Evolutionary conservation across 2,888 invertebrate genomes (phyloP).

Genomic region (Cabera pusaria): DNA sequence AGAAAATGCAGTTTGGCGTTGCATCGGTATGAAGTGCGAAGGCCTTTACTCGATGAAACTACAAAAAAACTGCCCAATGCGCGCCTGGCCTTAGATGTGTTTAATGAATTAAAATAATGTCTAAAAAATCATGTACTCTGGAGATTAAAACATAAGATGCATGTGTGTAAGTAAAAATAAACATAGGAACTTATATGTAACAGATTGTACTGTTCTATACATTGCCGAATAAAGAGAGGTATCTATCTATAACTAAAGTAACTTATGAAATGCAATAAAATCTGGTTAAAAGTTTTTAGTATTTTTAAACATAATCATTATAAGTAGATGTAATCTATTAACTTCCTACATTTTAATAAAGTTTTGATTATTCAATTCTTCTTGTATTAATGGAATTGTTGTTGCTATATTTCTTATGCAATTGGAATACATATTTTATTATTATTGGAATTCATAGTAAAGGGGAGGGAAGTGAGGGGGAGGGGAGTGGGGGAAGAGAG

Average conservation of each 20-base stretch:
- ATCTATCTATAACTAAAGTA: conserved; percentile 32
- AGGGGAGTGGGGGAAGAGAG: too few relatives aligned
- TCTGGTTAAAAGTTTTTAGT: conserved; percentile 25
- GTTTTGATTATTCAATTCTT: conserved; percentile 27
- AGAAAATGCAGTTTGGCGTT: too few relatives aligned
- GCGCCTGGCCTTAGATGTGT: background rate
- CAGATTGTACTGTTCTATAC: conserved; percentile 7
- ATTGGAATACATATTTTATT: too few relatives aligned
- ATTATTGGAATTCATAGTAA: too few relatives aligned
- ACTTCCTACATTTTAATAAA: conserved; percentile 35
- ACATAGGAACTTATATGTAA: background rate
- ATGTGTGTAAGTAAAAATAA: conserved; percentile 2
- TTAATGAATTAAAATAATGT: background rate
- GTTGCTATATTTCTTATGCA: too few relatives aligned
- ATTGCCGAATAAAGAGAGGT: conserved; percentile 6
- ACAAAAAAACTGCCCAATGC: too few relatives aligned
- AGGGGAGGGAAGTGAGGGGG: too few relatives aligned
- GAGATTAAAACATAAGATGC: conserved; percentile 2
- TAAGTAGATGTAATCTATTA: conserved; percentile 25
- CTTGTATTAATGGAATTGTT: too few relatives aligned
- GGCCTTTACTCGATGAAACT: too few relatives aligned
- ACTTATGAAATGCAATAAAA: conserved; percentile 36
- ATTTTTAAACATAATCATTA: conserved; percentile 29
- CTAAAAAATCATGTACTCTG: conserved; percentile 3
- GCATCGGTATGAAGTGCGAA: too few relatives aligned